Percentiles rank a stretch among this genome's conserved stretches.
Conservation (phyloP, 2,113 vertebrate genomes). For the Ranitomeya imitator region DNA sequence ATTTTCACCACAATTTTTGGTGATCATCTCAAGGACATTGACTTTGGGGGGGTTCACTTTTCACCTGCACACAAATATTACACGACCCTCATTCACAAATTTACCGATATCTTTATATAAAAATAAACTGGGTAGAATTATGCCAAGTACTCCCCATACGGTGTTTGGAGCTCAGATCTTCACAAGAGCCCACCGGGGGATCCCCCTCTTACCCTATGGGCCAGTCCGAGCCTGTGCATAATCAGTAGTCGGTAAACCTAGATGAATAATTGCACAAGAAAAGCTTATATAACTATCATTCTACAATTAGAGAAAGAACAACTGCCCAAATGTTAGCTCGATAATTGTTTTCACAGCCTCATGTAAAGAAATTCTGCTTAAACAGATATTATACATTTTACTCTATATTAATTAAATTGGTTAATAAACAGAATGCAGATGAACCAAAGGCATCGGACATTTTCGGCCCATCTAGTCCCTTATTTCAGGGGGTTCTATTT, state of each 20-base stretch:
- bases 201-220: no score
- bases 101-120: no score
- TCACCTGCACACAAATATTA: no score
- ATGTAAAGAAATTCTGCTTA: neutral
- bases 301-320: neutral
- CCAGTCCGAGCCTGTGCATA: neutral
- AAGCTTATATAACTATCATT: neutral
- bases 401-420: neutral
- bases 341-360: neutral
- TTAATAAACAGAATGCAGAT: neutral
- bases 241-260: neutral
- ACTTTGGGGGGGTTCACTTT: no score
- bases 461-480: neutral
- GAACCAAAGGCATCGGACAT: neutral
- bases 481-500: neutral
- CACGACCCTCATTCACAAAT: no score
- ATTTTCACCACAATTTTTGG: no score
- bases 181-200: no score
- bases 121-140: no score
- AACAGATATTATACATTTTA: neutral
- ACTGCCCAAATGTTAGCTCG: neutral
- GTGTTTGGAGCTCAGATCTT: no score
- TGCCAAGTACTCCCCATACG: no score
- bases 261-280: neutral
- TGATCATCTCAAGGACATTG: no score